Evolutionary conservation across 2,113 vertebrate genomes (phyloP).

Genomic region (Psilopsiagon aurifrons): DNA sequence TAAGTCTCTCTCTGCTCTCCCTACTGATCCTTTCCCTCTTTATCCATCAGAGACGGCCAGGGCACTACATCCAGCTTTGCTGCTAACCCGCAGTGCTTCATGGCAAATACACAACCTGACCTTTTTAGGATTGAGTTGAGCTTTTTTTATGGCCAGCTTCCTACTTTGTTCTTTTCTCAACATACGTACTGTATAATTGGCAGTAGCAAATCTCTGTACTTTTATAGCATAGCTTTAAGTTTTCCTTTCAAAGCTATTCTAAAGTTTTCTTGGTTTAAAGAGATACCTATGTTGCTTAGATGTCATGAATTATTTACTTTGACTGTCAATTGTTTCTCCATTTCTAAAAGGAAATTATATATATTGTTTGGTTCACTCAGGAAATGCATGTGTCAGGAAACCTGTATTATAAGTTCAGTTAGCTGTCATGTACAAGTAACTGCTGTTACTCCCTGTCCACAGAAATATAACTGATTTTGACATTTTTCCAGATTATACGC

Average conservation of each 20-base stretch:
- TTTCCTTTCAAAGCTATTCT: slow-evolving; percentile 60
- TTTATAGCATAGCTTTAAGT: slow-evolving; percentile 71
- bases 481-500: slow-evolving; percentile 70
- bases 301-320: slow-evolving; percentile 73
- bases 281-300: slow-evolving; percentile 58
- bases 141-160: background rate
- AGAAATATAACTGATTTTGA: slow-evolving; percentile 72
- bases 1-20: background rate
- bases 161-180: background rate
- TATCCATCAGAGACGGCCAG: slow-evolving; percentile 15
- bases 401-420: slow-evolving; percentile 75
- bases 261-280: slow-evolving; percentile 48
- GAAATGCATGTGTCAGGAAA: slow-evolving; percentile 81
- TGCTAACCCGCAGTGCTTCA: slow-evolving; percentile 14
- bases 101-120: slow-evolving; percentile 45
- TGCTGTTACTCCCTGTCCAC: slow-evolving; percentile 76
- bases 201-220: slow-evolving; percentile 60
- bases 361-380: slow-evolving; percentile 81
- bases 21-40: background rate
- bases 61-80: slow-evolving; percentile 63
- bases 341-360: slow-evolving; percentile 60
- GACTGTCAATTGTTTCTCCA: slow-evolving; percentile 71
- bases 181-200: slow-evolving; percentile 60
- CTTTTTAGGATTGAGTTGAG: slow-evolving; percentile 36
- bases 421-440: slow-evolving; percentile 74